phyloP scores from a whole-genome alignment of 2,113 vertebrate genomes.

The Pitta sordida region DNA sequence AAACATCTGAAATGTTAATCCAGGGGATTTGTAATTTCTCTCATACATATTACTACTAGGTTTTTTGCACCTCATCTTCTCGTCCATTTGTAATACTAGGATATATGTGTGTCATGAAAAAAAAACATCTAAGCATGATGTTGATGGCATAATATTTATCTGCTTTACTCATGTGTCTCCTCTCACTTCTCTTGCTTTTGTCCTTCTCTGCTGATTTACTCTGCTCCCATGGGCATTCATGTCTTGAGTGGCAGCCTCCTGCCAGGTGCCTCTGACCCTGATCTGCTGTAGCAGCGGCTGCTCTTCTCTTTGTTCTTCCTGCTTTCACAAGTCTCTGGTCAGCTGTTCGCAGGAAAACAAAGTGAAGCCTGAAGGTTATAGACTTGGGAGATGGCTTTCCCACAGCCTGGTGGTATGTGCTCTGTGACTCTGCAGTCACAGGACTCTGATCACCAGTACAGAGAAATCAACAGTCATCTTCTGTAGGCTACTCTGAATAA shows the following conservation, averaged over 20 bases:
- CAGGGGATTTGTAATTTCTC: background rate
- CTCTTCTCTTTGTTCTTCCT: background rate
- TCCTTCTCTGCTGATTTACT: background rate
- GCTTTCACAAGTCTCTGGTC: background rate
- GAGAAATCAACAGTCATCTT: background rate
- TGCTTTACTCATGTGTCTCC: background rate
- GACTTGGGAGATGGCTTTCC: background rate
- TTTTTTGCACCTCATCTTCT: background rate
- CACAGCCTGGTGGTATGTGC: accelerated
- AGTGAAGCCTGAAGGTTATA: background rate
- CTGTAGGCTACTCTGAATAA: background rate
- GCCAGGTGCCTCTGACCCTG: background rate
- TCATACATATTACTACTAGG: background rate
- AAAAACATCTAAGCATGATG: background rate
- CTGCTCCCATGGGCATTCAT: background rate
- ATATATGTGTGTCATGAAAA: background rate
- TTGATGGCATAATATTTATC: background rate
- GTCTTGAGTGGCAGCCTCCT: background rate
- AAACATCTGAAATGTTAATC: background rate
- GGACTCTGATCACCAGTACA: background rate
- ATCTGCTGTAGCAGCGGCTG: accelerated
- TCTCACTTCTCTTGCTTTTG: background rate
- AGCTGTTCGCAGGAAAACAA: background rate
- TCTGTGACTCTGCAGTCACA: background rate
- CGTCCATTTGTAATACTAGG: background rate